Base-by-base conservation (phyloP, 2,113 vertebrate genomes). In the Pitta sordida region DNA sequence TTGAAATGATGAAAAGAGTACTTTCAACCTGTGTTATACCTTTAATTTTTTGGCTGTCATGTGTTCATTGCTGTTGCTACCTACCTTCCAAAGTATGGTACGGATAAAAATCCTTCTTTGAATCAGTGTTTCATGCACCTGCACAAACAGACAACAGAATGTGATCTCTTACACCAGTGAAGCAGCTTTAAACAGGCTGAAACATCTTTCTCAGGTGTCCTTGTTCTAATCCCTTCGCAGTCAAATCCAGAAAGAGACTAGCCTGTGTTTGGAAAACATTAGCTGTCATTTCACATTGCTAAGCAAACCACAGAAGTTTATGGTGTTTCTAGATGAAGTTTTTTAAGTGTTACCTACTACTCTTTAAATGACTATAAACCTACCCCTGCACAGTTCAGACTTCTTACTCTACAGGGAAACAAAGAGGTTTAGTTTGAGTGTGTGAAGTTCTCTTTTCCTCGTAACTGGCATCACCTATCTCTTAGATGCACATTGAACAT, bases 391-490 rank as follows among this genome's bases (percentile, higher is more conserved):
- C n/a, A 51, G 3, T 64, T 95, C 26, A 79, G 68, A 65, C 74
- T 79, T 34, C 53, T 62, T 71, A 56, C 62, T 68, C 39, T 70
- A 34, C 43, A 70, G 88, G 69, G 49, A 93, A 75, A 22, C 49
- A 56, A 68, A 63, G 46, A 77, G 48, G 59, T 71, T 73, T 49
- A 49, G 67, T 86, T 52, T 49, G 77, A 89, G 80, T 59, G 70
- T 64, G 58, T 81, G 71, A 92, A 92, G 65, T 79, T n/a, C 48
- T 88, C 73, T 81, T 88, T 83, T 75, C 44, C 63, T 93, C 21
- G 3, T 79, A 95, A 87, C 86, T 82, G 84, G 84, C 81, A 87
- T 76, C 68, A 65, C 46, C 85, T 92, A 87, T 96, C 91, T 95
- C 55, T 36, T 83, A 80, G 63, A 79, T 46, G 58, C 91, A 95